phyloP scores from a whole-genome alignment of 2,888 invertebrate species.

The Heliconius sara region DNA sequence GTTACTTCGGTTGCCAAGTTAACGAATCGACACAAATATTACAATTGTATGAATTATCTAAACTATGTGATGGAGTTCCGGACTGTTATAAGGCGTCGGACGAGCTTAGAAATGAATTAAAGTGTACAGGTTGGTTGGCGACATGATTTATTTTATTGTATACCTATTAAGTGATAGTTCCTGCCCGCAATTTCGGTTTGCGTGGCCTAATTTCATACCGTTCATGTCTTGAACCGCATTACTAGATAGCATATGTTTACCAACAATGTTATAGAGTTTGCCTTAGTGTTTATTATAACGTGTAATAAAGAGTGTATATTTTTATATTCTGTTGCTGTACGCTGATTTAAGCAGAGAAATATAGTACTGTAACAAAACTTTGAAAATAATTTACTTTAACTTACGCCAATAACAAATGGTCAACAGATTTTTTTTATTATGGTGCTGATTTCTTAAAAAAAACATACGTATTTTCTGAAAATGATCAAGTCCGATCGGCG shows the following conservation, averaged over 20 bases:
- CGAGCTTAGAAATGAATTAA: conserved; percentile 93
- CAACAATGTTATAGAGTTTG: background rate
- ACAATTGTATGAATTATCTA: conserved; percentile 97
- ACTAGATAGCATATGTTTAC: background rate
- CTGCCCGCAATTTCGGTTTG: too few relatives aligned
- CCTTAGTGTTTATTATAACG: background rate
- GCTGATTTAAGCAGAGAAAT: background rate
- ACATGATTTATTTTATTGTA: background rate
- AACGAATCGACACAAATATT: conserved; percentile 97
- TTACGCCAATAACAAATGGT: background rate
- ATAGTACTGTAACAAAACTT: background rate
- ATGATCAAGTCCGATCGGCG: background rate
- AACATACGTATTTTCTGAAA: background rate
- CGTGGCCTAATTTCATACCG: too few relatives aligned
- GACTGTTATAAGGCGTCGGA: conserved; percentile 97
- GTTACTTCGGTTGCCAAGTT: conserved; percentile 98
- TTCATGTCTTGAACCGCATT: too few relatives aligned
- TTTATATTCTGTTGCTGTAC: background rate
- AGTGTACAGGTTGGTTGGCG: conserved; percentile 92
- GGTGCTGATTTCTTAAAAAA: background rate
- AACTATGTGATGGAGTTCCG: conserved; percentile 94
- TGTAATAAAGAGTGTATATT: background rate
- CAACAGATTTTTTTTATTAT: background rate
- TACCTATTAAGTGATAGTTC: too few relatives aligned
- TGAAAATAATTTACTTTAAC: background rate